phyloP scores from a whole-genome alignment of 2,888 invertebrate genomes.

The Troides oblongomaculatus region DNA sequence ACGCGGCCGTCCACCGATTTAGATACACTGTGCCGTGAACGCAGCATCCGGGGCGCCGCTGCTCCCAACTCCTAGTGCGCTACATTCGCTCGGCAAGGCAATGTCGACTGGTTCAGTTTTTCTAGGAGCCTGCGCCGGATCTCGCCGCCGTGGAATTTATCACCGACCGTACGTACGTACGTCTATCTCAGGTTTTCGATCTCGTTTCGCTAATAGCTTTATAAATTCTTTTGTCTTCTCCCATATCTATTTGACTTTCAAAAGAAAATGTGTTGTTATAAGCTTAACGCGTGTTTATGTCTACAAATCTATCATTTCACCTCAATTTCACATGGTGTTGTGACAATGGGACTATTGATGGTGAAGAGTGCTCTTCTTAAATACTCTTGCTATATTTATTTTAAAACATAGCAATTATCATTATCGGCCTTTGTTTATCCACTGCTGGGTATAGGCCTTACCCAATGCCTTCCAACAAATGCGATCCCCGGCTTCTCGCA shows the following conservation, averaged over 20 bases:
- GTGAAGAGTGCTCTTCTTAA: too few relatives aligned
- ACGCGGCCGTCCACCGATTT: conserved; percentile 7
- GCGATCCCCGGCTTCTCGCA: too few relatives aligned
- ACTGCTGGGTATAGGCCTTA: too few relatives aligned
- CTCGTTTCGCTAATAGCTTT: conserved; percentile 8
- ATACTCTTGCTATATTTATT: too few relatives aligned
- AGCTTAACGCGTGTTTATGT: too few relatives aligned
- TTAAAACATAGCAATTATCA: too few relatives aligned
- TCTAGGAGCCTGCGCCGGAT: conserved; percentile 20
- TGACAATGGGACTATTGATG: too few relatives aligned
- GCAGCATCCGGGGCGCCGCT: conserved; percentile 20
- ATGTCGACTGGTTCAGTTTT: conserved; percentile 20
- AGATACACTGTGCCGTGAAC: conserved; percentile 15
- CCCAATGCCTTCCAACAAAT: too few relatives aligned
- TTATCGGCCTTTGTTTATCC: too few relatives aligned
- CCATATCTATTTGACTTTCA: too few relatives aligned
- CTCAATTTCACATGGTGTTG: too few relatives aligned
- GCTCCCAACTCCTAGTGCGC: conserved; percentile 12
- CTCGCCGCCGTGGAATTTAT: conserved; percentile 6
- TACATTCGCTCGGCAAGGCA: conserved; percentile 13
- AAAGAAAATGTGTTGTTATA: neutral
- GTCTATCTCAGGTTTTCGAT: neutral
- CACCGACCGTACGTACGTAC: conserved; percentile 2
- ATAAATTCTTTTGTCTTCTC: neutral
- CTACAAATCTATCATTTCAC: too few relatives aligned